Evolutionary conservation across 2,888 invertebrate species (phyloP).

Genomic region (Podabrus alpinus): DNA sequence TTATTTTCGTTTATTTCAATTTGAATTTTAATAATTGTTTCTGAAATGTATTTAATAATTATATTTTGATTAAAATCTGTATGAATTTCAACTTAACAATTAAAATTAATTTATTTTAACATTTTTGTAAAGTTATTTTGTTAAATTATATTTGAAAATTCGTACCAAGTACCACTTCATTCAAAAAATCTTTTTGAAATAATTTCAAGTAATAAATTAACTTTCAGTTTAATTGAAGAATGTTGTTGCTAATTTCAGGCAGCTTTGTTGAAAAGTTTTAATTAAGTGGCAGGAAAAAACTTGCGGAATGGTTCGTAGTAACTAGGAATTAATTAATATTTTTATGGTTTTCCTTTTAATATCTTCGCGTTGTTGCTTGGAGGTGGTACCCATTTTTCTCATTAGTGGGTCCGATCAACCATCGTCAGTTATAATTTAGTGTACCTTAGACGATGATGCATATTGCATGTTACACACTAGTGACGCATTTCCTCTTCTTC

Average conservation of each 20-base stretch:
- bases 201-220: slow-evolving; percentile 25
- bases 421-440: background rate
- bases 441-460: slow-evolving; percentile 17
- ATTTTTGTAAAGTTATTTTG: no score
- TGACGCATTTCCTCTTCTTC: slow-evolving; percentile 28
- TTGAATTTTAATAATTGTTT: no score
- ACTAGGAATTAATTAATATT: slow-evolving; percentile 23
- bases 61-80: no score
- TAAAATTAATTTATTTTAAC: no score
- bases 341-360: background rate
- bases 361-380: background rate
- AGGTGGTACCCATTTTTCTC: background rate
- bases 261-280: slow-evolving; percentile 26
- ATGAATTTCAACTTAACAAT: no score
- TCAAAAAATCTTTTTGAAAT: background rate
- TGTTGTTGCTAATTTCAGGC: slow-evolving; percentile 26
- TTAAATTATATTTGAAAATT: no score
- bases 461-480: slow-evolving; percentile 23
- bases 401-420: background rate
- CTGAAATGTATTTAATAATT: no score
- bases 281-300: slow-evolving; percentile 23
- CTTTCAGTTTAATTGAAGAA: slow-evolving; percentile 29
- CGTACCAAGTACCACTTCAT: no score
- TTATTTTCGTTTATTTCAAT: no score
- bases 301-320: slow-evolving; percentile 10